Evolutionary conservation across 2,797 vertebrate species (phyloP), one percentile per base, ranked within the genome.

Genomic region (Moxostoma hubbsi): DNA sequence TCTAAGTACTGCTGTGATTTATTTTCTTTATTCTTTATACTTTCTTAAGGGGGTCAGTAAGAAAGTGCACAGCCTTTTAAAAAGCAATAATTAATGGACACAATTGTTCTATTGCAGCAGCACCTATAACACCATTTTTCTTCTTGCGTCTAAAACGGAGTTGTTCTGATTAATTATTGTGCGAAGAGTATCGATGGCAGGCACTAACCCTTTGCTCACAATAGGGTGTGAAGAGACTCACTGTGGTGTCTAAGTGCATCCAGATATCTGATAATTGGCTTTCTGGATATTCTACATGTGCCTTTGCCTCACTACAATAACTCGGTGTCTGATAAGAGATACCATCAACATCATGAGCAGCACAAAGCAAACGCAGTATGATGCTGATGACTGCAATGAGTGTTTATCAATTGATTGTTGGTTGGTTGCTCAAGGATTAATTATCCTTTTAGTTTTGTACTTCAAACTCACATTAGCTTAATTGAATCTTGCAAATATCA

Each of bases 261-360:
- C 78, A 83, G 76, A 86, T 81, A 81, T 79, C 69, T 75, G 73
- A 68, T 83, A 85, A 85, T 86, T 85, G 83, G 81, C 82, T 85
- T 75, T 82, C 74, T 64, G 74, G 77, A 68, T 77, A 58, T 82
- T 75, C 54, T 64, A 68, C 62, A 66, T 75, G 61, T 82, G 70
- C 63, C 51, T 66, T 71, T 77, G 55, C 62, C 16, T 84, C 66
- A 72, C 70, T 72, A 84, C 75, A 83, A 83, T 83, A 83, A 77
- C 75, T 66, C 36, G 16, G 73, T 66, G 81, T 65, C 70, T 75
- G 70, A 85, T 85, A 65, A 70, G 74, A 68, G 64, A 82, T 83
- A 83, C 51, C 77, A 62, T 71, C 66, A 49, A 15, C 13, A 24
- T 24, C 24, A 24, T 24, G 24, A 24, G 24, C 24, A 63, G 53